Percentiles rank a stretch among this genome's conserved stretches.
Evolutionary conservation across 1,140 invertebrate genomes (phyloP).

Genomic region (Drosophila oshimai): DNA sequence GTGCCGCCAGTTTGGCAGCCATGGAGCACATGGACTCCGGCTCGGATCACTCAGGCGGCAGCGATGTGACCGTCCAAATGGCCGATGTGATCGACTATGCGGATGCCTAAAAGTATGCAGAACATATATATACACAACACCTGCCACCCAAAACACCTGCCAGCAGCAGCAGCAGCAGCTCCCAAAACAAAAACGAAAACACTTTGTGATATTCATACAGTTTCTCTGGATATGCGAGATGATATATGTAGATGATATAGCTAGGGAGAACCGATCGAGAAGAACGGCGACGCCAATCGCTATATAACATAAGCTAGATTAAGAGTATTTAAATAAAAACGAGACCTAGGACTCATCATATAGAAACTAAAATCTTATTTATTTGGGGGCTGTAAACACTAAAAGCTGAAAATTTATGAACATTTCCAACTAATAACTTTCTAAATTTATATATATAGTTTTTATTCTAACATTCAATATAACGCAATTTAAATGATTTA

Average conservation of each 20-base stretch:
- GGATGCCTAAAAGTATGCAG: slow-evolving; percentile 65
- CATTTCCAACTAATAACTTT: no score
- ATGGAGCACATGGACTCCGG: slow-evolving; percentile 73
- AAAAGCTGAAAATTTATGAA: not conserved
- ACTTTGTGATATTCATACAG: slow-evolving; percentile 22
- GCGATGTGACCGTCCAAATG: slow-evolving; percentile 80
- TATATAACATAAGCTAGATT: slow-evolving; percentile 7
- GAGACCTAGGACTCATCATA: not conserved
- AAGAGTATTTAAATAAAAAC: not conserved
- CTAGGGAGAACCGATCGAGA: not conserved
- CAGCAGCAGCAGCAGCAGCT: not conserved
- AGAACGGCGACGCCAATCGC: not conserved
- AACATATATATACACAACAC: not conserved
- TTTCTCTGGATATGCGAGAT: slow-evolving; percentile 3
- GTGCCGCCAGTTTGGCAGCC: slow-evolving; percentile 58
- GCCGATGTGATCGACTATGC: slow-evolving; percentile 79
- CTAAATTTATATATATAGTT: no score
- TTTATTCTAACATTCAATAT: not conserved
- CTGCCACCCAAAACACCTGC: slow-evolving; percentile 14
- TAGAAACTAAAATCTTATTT: not conserved
- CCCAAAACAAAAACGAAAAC: slow-evolving; percentile 3
- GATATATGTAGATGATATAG: not conserved
- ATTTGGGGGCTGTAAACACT: not conserved
- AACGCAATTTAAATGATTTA: not conserved
- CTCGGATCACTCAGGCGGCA: slow-evolving; percentile 82